These are phyloP conservation scores for Pseudolaguvia tuberculata DNA, from an alignment of 2,113 vertebrate genomes.

Conservation along the genomic window DNA sequence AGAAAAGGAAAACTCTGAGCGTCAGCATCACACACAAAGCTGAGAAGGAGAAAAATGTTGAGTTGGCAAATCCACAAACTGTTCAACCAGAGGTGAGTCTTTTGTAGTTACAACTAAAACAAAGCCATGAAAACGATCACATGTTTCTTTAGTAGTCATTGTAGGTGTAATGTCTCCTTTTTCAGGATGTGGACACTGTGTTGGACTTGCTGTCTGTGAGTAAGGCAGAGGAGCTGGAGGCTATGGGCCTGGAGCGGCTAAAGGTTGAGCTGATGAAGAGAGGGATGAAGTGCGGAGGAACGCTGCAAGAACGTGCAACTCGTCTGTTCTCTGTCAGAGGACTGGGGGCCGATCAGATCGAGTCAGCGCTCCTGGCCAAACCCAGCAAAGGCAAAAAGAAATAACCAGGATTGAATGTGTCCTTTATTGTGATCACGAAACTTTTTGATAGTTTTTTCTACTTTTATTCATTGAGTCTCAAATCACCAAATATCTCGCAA, in stretches of 20 bases:
- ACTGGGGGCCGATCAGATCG: constrained; percentile 69
- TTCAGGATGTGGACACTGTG: background rate
- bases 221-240: constrained; percentile 73
- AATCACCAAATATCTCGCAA: too few species aligned
- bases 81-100: constrained; percentile 6
- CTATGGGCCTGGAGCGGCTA: constrained; percentile 79
- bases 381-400: constrained; percentile 73
- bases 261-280: constrained; percentile 74
- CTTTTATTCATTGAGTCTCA: too few species aligned
- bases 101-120: background rate
- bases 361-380: constrained; percentile 77
- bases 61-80: background rate
- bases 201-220: constrained; percentile 65
- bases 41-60: background rate
- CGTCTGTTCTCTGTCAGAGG: constrained; percentile 81
- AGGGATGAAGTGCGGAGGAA: constrained; percentile 90
- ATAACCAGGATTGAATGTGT: constrained; percentile 26
- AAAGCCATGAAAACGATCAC: background rate
- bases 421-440: too few species aligned
- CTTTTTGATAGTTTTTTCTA: too few species aligned
- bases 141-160: background rate
- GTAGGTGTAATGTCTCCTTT: background rate
- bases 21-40: background rate
- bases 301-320: constrained; percentile 78
- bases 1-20: background rate